These are phyloP conservation scores for Ataeniobius toweri DNA, from an alignment of 2,797 vertebrate species.

Conservation along the genomic window DNA sequence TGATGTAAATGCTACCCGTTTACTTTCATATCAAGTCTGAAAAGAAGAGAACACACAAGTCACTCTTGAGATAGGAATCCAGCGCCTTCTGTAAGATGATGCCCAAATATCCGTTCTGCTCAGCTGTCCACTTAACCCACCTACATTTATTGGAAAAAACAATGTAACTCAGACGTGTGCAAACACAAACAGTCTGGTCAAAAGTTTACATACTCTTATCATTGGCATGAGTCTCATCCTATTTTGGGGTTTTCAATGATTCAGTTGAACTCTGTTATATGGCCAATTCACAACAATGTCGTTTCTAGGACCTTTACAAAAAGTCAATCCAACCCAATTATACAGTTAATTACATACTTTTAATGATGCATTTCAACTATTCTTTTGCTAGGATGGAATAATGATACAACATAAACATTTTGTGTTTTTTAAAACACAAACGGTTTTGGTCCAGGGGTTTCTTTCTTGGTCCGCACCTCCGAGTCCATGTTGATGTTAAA, in stretches of 20 bases:
- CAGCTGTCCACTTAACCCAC: conserved; percentile 83
- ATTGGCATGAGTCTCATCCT: not conserved
- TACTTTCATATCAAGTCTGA: conserved; percentile 1
- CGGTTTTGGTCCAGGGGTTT: no score
- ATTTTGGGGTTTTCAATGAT: not conserved
- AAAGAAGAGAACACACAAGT: conserved; percentile 67
- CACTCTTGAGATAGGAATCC: conserved; percentile 75
- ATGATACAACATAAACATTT: not conserved
- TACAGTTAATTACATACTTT: not conserved
- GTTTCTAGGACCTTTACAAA: not conserved
- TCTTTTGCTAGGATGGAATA: not conserved
- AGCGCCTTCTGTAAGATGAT: conserved; percentile 75
- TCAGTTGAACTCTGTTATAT: not conserved
- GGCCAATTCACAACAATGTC: not conserved
- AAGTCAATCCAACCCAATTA: not conserved
- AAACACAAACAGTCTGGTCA: not conserved
- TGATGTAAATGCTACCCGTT: not conserved
- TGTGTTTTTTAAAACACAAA: no score
- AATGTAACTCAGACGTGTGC: not conserved
- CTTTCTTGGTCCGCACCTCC: no score
- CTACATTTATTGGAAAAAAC: conserved; percentile 57
- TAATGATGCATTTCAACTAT: not conserved
- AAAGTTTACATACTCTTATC: not conserved
- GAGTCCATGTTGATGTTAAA: no score
- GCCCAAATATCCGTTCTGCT: conserved; percentile 84